A percentile compares a stretch with the other conserved stretches of the same genome.
phyloP scores from a whole-genome alignment of 2,888 invertebrate genomes.

The Ornithoptera priamus region DNA sequence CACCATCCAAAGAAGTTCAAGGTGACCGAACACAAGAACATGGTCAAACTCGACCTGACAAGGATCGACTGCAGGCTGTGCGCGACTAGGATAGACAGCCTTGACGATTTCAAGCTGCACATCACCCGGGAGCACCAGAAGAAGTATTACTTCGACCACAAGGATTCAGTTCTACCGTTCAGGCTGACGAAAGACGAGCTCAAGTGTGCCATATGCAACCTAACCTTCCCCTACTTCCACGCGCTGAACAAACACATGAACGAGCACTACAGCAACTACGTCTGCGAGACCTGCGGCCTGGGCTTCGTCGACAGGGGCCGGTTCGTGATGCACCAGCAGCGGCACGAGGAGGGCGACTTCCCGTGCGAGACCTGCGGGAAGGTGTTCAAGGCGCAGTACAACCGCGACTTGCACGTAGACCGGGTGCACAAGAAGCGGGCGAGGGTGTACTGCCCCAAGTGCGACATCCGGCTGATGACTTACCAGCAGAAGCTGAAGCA shows the following conservation, averaged over 20 bases:
- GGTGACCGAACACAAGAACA: conserved; percentile 63
- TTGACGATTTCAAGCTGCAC: conserved; percentile 61
- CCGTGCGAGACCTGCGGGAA: conserved; percentile 69
- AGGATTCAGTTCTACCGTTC: conserved; percentile 62
- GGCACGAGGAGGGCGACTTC: conserved; percentile 60
- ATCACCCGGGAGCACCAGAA: conserved; percentile 53
- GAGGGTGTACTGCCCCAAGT: conserved; percentile 68
- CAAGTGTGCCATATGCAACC: conserved; percentile 59
- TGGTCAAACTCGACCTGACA: conserved; percentile 65
- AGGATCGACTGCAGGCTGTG: conserved; percentile 67
- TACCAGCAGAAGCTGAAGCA: conserved; percentile 71
- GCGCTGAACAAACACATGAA: conserved; percentile 73
- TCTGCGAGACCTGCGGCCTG: conserved; percentile 67
- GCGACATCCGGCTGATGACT: conserved; percentile 66
- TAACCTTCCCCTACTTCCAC: conserved; percentile 62
- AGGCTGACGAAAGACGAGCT: conserved; percentile 50
- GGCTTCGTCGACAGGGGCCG: conserved; percentile 57
- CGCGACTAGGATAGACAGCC: conserved; percentile 43
- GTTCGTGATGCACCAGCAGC: conserved; percentile 66
- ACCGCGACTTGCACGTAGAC: conserved; percentile 47
- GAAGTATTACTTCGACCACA: conserved; percentile 58
- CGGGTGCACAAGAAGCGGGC: conserved; percentile 65
- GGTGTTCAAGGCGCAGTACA: conserved; percentile 50
- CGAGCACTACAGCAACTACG: conserved; percentile 66
- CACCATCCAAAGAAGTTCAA: conserved; percentile 65